Evolutionary conservation across 2,797 vertebrate species (phyloP).

Genomic region (Sciurus carolinensis): DNA sequence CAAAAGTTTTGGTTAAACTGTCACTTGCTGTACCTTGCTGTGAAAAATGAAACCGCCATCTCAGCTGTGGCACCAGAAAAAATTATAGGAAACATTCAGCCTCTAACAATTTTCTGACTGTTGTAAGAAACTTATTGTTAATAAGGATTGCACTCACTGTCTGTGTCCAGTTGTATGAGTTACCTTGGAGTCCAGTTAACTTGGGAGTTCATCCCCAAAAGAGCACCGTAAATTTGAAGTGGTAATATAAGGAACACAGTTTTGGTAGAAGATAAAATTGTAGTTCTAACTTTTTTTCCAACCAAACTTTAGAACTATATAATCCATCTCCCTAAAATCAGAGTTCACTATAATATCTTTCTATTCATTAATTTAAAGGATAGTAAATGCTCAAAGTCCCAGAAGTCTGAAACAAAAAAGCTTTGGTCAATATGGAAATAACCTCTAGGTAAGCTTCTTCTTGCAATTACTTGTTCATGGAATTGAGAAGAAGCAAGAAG

Average conservation of each 20-base stretch:
- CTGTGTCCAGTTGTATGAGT: not conserved
- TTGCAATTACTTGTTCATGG: not conserved
- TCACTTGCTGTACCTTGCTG: not conserved
- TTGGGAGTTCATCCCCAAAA: not conserved
- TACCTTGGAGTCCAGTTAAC: not conserved
- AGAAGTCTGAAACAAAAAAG: conserved; percentile 7
- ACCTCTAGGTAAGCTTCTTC: not conserved
- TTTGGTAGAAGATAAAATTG: not conserved
- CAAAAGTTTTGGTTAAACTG: not conserved
- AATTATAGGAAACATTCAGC: not conserved
- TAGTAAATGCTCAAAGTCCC: not conserved
- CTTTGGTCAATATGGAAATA: not conserved
- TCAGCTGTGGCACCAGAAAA: not conserved
- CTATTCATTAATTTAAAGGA: not conserved
- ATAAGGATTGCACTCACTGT: not conserved
- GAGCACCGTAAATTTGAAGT: not conserved
- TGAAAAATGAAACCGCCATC: not conserved
- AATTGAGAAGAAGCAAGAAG: not conserved
- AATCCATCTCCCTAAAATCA: not conserved
- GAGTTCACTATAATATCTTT: not conserved
- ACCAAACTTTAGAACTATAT: not conserved
- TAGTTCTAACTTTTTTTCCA: not conserved
- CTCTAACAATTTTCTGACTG: not conserved
- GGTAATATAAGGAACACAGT: not conserved
- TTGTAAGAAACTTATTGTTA: not conserved